Conservation (phyloP, 2,113 vertebrate genomes). For the Malurus elegans region DNA sequence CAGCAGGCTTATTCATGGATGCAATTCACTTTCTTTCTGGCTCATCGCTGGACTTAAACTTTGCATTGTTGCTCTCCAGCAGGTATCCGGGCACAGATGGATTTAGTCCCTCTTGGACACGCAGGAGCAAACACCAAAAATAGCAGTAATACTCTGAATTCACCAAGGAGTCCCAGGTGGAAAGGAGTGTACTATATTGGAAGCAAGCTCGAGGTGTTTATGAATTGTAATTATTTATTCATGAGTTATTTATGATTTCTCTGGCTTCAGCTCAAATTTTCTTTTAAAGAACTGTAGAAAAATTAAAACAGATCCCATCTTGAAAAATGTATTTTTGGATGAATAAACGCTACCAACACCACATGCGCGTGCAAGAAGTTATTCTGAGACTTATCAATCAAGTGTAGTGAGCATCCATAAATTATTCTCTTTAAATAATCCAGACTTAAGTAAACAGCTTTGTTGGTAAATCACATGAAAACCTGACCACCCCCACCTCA, state of each 20-base stretch:
- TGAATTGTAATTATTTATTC: constrained; percentile 69
- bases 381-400: constrained; percentile 40
- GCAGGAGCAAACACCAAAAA: neutral
- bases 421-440: constrained; percentile 52
- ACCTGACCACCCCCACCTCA: neutral
- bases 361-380: neutral
- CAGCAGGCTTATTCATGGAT: constrained; percentile 34
- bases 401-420: constrained; percentile 37
- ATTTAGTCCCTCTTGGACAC: neutral
- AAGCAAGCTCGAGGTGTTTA: constrained; percentile 54
- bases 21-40: constrained; percentile 4
- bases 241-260: constrained; percentile 68
- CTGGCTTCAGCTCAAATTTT: constrained; percentile 51
- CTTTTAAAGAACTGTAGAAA: constrained; percentile 41
- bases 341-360: neutral
- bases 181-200: constrained; percentile 6
- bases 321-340: constrained; percentile 71
- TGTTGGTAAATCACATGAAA: neutral
- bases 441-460: neutral
- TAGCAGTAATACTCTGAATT: constrained; percentile 5
- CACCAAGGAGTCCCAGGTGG: neutral
- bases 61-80: constrained; percentile 31
- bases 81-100: neutral
- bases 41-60: neutral
- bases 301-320: constrained; percentile 48